A percentile compares a stretch with the other conserved stretches of the same genome.
Evolutionary conservation across 2,888 invertebrate species (phyloP).

Genomic region (Ectobius pallidus): DNA sequence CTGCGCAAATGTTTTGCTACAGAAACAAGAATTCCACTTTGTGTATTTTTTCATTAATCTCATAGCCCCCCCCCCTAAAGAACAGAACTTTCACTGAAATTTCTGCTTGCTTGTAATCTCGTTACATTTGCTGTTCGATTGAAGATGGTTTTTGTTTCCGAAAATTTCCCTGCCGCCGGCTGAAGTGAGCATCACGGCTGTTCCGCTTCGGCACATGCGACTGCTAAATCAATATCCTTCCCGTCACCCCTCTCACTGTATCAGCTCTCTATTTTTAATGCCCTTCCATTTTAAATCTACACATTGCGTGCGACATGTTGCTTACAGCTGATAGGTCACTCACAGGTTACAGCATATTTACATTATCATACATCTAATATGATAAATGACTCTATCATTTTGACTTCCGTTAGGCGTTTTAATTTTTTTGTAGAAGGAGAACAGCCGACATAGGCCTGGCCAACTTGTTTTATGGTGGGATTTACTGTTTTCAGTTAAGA

Average conservation of each 20-base stretch:
- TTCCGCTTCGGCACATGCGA: neutral
- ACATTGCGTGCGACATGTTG: neutral
- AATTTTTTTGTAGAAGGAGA: no score
- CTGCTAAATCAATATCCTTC: constrained; percentile 16
- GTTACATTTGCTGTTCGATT: no score
- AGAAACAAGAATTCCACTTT: no score
- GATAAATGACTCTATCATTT: neutral
- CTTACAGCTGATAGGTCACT: neutral
- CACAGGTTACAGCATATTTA: neutral
- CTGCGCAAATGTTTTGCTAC: no score
- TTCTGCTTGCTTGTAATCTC: no score
- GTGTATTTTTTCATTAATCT: no score
- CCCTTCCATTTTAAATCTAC: neutral
- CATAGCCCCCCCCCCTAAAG: no score
- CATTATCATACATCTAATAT: neutral
- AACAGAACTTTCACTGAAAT: no score
- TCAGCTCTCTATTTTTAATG: constrained; percentile 8
- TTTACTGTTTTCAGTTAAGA: no score
- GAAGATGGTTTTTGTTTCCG: neutral
- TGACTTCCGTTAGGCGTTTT: no score
- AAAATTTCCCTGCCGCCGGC: neutral
- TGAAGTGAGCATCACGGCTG: neutral
- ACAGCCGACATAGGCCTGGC: no score
- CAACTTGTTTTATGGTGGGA: no score
- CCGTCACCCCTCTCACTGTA: neutral